These are phyloP conservation scores for Sinella curviseta DNA, from an alignment of 1,140 invertebrate genomes.

Conservation along the genomic window DNA sequence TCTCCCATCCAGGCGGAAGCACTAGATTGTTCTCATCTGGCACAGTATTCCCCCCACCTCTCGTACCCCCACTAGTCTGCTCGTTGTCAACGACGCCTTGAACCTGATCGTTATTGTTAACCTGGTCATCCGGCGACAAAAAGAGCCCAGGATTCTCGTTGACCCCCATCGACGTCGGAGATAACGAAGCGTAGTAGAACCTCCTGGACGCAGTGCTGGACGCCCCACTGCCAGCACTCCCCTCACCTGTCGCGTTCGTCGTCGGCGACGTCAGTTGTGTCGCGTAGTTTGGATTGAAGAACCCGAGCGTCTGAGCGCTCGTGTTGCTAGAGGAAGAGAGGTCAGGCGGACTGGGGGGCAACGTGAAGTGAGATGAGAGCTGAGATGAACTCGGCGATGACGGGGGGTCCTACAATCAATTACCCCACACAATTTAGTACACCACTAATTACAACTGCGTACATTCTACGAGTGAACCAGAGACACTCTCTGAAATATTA, in stretches of 20 bases:
- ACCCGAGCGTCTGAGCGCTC: constrained; percentile 27
- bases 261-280: constrained; percentile 29
- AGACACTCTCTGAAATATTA: too few species aligned
- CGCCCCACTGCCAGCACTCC: not conserved
- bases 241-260: constrained; percentile 1
- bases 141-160: constrained; percentile 45
- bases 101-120: constrained; percentile 31
- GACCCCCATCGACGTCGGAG: constrained; percentile 48
- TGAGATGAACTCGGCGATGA: too few species aligned
- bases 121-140: constrained; percentile 48
- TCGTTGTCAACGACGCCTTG: not conserved
- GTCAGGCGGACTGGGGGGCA: not conserved
- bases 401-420: not conserved
- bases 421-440: too few species aligned
- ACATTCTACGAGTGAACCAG: too few species aligned
- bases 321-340: not conserved
- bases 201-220: too few species aligned
- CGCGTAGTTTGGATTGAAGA: constrained; percentile 47
- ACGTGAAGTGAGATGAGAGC: not conserved
- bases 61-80: not conserved
- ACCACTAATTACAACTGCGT: too few species aligned
- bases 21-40: not conserved
- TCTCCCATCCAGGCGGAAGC: constrained; percentile 87
- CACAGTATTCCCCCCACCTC: too few species aligned
- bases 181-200: constrained; percentile 48